Conservation (phyloP, 2,888 invertebrate species). For the Eustalomyia histrio region DNA sequence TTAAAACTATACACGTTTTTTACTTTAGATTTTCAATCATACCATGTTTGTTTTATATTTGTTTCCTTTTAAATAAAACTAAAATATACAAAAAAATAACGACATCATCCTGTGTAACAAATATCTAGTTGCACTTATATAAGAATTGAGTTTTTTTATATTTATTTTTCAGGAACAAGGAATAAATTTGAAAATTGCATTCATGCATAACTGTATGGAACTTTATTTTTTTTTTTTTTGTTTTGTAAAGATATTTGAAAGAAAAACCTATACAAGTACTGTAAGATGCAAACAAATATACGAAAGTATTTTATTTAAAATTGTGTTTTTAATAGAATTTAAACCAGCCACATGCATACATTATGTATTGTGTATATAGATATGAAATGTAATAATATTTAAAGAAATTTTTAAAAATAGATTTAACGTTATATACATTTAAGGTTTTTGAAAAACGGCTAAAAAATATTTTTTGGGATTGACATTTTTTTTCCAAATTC, state of each 20-base stretch:
- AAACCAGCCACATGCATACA: too few relatives aligned
- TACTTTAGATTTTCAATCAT: conserved; percentile 19
- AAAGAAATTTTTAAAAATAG: too few relatives aligned
- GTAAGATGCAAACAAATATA: background rate
- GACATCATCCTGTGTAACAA: conserved; percentile 48
- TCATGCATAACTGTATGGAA: conserved; percentile 46
- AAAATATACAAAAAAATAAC: conserved; percentile 27
- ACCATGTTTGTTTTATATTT: background rate
- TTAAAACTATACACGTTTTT: conserved; percentile 4
- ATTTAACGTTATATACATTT: too few relatives aligned
- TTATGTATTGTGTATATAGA: too few relatives aligned
- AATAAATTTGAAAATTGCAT: conserved; percentile 62
- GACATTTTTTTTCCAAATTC: too few relatives aligned
- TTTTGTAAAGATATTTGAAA: conserved; percentile 5
- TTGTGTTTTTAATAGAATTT: background rate
- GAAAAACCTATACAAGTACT: background rate
- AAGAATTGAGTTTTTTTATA: conserved; percentile 4
- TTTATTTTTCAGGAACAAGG: conserved; percentile 3
- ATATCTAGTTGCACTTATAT: conserved; percentile 9
- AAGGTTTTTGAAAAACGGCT: too few relatives aligned
- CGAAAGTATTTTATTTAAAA: background rate
- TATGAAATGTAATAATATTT: too few relatives aligned
- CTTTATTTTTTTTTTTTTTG: conserved; percentile 27
- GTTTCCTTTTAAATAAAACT: conserved; percentile 23
- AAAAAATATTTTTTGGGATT: too few relatives aligned